A percentile compares a stretch with the other conserved stretches of the same genome.
Conservation (phyloP, 2,797 vertebrate genomes). For the Labroides dimidiatus region DNA sequence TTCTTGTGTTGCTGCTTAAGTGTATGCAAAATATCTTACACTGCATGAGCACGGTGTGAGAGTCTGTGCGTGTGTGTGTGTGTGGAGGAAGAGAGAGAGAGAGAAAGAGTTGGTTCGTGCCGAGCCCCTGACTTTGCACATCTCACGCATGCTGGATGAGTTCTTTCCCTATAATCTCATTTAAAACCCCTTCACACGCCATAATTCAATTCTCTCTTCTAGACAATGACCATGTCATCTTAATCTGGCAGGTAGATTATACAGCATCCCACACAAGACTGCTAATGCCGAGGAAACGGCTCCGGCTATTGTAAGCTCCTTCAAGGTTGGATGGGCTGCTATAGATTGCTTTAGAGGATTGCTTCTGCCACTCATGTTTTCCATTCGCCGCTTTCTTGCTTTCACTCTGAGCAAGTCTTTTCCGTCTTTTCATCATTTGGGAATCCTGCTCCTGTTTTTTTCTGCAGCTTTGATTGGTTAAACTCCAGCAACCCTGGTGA, state of each 20-base stretch:
- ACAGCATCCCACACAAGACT: conserved; percentile 81
- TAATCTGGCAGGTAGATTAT: conserved; percentile 87
- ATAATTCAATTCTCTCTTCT: conserved; percentile 84
- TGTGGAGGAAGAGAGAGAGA: conserved; percentile 1
- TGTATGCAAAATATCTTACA: conserved; percentile 55
- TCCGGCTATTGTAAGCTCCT: conserved; percentile 73
- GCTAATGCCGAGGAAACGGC: conserved; percentile 74
- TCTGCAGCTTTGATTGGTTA: conserved; percentile 47
- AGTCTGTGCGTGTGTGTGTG: conserved; percentile 11
- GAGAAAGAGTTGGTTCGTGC: conserved; percentile 27
- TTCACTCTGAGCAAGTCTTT: conserved; percentile 63
- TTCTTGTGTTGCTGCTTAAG: conserved; percentile 48
- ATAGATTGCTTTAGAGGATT: conserved; percentile 79
- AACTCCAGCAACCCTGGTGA: conserved; percentile 44
- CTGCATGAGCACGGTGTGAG: conserved; percentile 25
- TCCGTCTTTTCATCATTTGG: conserved; percentile 34
- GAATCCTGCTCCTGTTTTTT: conserved; percentile 47
- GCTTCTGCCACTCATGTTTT: conserved; percentile 78
- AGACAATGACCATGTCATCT: conserved; percentile 86
- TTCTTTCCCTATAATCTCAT: conserved; percentile 81
- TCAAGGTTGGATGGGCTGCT: conserved; percentile 80
- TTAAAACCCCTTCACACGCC: conserved; percentile 83
- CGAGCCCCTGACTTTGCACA: conserved; percentile 67
- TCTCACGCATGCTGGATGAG: conserved; percentile 69
- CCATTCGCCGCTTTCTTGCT: conserved; percentile 54